phyloP scores from a whole-genome alignment of 2,113 vertebrate species.

The Bubalus kerabau region DNA sequence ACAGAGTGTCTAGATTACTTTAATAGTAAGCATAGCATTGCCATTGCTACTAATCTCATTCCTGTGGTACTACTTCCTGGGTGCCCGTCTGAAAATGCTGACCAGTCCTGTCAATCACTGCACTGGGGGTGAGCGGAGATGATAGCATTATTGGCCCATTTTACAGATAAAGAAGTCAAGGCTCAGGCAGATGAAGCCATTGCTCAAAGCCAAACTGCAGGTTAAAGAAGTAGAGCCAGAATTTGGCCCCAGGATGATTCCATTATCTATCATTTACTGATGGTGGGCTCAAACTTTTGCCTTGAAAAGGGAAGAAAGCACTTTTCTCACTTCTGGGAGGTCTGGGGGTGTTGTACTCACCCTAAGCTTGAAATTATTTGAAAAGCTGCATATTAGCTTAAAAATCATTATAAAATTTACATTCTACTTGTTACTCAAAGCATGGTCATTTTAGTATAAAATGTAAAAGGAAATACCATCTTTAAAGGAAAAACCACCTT shows the following conservation, averaged over 20 bases:
- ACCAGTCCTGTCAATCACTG: not conserved
- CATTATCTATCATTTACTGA: not conserved
- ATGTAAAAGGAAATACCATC: not conserved
- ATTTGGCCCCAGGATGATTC: not conserved
- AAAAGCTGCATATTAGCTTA: not conserved
- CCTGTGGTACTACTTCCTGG: not conserved
- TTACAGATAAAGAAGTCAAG: not conserved
- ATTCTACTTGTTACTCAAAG: not conserved
- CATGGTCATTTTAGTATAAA: not conserved
- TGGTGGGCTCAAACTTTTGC: not conserved
- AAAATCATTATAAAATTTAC: not conserved
- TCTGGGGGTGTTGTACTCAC: not conserved
- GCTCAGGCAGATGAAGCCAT: not conserved
- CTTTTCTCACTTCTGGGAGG: not conserved
- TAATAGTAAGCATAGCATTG: not conserved
- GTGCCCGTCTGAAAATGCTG: not conserved
- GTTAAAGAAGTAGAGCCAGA: not conserved
- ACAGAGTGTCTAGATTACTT: not conserved
- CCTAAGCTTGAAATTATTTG: not conserved
- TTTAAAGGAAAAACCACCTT: not conserved
- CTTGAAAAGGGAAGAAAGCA: not conserved
- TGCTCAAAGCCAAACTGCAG: not conserved
- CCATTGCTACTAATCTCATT: not conserved
- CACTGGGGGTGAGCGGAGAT: not conserved
- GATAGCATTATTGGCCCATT: not conserved